Conservation (phyloP, 2,888 invertebrate genomes). For the Ferrisia virgata region DNA sequence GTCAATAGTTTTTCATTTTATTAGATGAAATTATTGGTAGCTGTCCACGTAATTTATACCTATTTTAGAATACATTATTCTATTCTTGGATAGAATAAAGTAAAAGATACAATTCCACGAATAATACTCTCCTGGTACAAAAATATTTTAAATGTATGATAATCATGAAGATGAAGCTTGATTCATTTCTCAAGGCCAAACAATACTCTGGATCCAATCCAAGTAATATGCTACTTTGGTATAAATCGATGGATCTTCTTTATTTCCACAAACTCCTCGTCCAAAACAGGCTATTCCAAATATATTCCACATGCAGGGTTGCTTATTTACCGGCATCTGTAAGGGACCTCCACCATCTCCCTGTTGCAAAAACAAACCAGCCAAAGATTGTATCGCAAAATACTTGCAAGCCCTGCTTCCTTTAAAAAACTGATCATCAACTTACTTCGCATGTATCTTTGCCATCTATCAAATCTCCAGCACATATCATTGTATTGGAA, state of each 20-base stretch:
- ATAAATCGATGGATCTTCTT: constrained; percentile 58
- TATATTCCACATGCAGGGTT: constrained; percentile 55
- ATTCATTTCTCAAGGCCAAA: constrained; percentile 55
- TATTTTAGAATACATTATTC: too few relatives aligned
- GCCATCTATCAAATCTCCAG: constrained; percentile 54
- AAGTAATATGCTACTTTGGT: constrained; percentile 59
- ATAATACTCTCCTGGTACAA: too few relatives aligned
- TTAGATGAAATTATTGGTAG: too few relatives aligned
- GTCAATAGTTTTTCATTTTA: too few relatives aligned
- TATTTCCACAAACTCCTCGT: constrained; percentile 54
- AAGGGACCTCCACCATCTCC: constrained; percentile 76
- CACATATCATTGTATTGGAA: constrained; percentile 53
- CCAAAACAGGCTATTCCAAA: constrained; percentile 60
- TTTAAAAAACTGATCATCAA: background rate
- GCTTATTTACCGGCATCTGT: constrained; percentile 51
- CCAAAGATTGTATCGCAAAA: too few relatives aligned
- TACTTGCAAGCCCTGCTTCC: too few relatives aligned
- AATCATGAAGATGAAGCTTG: too few relatives aligned
- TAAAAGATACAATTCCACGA: too few relatives aligned
- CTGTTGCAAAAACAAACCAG: constrained; percentile 52
- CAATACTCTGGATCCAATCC: constrained; percentile 60
- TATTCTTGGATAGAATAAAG: too few relatives aligned
- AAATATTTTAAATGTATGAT: too few relatives aligned
- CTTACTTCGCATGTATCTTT: constrained; percentile 54
- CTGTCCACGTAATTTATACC: too few relatives aligned